Evolutionary conservation across 2,888 invertebrate genomes (phyloP), one percentile per base, ranked within the genome.

Genomic region (Bimastos eiseni): DNA sequence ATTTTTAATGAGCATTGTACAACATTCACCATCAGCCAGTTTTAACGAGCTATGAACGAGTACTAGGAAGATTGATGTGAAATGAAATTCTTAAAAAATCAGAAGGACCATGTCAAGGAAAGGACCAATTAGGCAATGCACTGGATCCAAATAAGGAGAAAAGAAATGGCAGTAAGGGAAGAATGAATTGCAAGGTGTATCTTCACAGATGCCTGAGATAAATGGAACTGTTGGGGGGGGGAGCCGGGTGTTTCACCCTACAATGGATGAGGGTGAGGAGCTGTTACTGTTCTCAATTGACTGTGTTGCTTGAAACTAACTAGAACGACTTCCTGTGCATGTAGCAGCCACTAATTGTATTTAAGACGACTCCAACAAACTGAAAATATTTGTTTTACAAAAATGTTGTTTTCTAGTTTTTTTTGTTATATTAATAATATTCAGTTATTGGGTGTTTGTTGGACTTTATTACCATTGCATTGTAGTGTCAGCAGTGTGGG

Each of bases 381-480:
- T 70, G 70, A 70, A n/a, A 70, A 70, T 70, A 70, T 70, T n/a
- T n/a, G n/a, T n/a, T 70, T 70, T n/a, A n/a, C 70, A 70, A n/a
- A 70, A 17, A 70, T n/a, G 1, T 70, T n/a, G 30, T 30, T 70
- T 30, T 30, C 70, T 70, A 70, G 70, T n/a, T n/a, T 70, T 8
- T 8, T 70, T 70, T 70, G 30, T n/a, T 70, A 17, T 41, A 41
- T 11, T 41, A 15, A 49, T 21, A 24, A 49, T 19, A 49, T 19
- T 49, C 49, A 49, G 49, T 49, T 49, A 24, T 49, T 49, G 49
- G 24, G 6, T 15, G 15, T 49, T 49, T 49, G 24, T 49, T 49
- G 49, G 49, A 24, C 19, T 49, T 15, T 6, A 44, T 49, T 49
- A 15, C 3, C 21, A 24, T 49, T 13, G 41, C 15, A 11, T 5